A percentile compares a stretch with the other conserved stretches of the same genome.
Evolutionary conservation across 2,888 invertebrate genomes (phyloP).

Genomic region (Drosophila mimica): DNA sequence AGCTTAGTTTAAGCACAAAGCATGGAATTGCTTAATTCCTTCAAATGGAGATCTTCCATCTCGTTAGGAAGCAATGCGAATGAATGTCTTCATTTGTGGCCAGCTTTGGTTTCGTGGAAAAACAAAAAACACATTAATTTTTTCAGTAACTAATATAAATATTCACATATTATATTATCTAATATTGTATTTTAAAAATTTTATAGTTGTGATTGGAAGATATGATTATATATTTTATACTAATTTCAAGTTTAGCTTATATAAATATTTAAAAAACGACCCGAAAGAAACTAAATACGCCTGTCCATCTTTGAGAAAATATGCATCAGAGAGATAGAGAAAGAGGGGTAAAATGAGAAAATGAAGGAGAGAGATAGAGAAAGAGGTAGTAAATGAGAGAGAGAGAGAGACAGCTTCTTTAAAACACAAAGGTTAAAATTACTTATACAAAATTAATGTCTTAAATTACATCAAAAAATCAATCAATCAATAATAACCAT

Average conservation of each 20-base stretch:
- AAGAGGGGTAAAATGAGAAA: too few species aligned
- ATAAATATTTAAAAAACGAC: background rate
- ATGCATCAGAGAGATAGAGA: too few species aligned
- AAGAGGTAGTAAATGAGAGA: too few species aligned
- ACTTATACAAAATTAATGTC: background rate
- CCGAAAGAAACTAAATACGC: background rate
- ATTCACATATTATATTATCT: background rate
- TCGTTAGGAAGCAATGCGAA: conserved; percentile 32
- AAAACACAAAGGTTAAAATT: background rate
- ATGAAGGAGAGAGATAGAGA: too few species aligned
- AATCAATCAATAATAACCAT: background rate
- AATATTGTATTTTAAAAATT: background rate
- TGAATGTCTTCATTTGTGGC: conserved; percentile 47
- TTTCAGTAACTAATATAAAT: background rate
- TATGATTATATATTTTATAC: background rate
- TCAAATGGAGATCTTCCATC: conserved; percentile 5
- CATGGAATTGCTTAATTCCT: conserved; percentile 27
- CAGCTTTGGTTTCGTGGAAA: background rate
- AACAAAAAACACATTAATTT: background rate
- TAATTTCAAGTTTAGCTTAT: background rate
- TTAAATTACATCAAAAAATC: background rate
- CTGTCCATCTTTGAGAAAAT: too few species aligned
- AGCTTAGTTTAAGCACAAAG: conserved; percentile 8
- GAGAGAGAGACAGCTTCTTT: too few species aligned
- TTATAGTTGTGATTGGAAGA: background rate